These are phyloP conservation scores for Diarsia brunnea DNA, from an alignment of 2,888 invertebrate genomes.

Conservation along the genomic window DNA sequence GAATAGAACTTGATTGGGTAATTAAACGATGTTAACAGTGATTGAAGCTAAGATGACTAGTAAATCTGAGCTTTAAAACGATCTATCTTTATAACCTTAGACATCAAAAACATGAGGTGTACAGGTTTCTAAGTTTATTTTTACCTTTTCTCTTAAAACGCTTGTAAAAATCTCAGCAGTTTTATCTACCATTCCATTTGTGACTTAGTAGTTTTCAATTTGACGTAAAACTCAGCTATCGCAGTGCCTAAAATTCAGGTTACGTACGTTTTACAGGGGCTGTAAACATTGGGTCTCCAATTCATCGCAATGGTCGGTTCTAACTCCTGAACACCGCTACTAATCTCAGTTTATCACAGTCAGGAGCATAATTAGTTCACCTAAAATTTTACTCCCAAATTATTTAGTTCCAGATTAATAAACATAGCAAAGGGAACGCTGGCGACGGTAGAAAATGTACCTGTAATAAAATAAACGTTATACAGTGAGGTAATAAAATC, in stretches of 20 bases:
- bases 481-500: conserved; percentile 56
- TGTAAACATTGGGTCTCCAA: conserved; percentile 57
- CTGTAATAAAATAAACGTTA: conserved; percentile 58
- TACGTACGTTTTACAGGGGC: conserved; percentile 52
- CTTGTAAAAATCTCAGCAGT: conserved; percentile 31
- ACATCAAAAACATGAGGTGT: not conserved
- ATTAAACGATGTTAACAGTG: conserved; percentile 44
- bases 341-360: conserved; percentile 66
- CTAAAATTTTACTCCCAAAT: conserved; percentile 60
- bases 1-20: conserved; percentile 35
- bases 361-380: conserved; percentile 62
- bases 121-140: not conserved
- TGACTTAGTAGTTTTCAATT: conserved; percentile 50
- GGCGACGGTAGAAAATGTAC: conserved; percentile 49
- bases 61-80: not conserved
- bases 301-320: conserved; percentile 50
- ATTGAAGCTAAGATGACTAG: conserved; percentile 28
- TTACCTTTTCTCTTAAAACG: conserved; percentile 9
- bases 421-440: conserved; percentile 38
- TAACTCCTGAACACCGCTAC: conserved; percentile 47
- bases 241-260: conserved; percentile 55
- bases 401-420: conserved; percentile 64
- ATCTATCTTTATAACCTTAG: not conserved
- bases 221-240: conserved; percentile 40
- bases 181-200: conserved; percentile 13